Base-by-base conservation (phyloP, 2,888 invertebrate species). In the Hyppa rectilinea region DNA sequence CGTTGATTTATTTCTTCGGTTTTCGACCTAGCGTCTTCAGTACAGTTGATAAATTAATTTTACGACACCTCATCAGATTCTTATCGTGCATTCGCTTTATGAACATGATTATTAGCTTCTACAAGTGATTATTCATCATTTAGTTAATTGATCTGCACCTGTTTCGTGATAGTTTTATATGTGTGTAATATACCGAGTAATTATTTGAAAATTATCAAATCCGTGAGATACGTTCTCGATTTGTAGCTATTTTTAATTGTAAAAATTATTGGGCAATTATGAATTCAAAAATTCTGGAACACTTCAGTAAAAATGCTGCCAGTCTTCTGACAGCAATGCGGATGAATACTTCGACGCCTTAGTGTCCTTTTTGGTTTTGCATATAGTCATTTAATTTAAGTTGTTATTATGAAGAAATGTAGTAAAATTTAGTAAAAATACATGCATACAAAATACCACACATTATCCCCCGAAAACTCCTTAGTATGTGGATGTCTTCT, bases 61-160 rank as follows among this genome's bases (percentile, higher is more conserved):
- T 72, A 79, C 26, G 36, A 47, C 53, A 38, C 40, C n/a, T 59
- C 40, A 77, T 62, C 63, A 59, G 55, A 52, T 77, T 66, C 23
- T 65, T 55, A 65, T 53, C 50, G 10, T 10, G 38, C 12, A 50
- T 55, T 71, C 20, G 34, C 14, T 56, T 50, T 63, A 49, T 38
- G 10, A 61, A 31, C n/a, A 50, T 49, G 45, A 72, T 78, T 50
- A 75, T 60, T 50, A 63, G n/a, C 12, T 56, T 50, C 40, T 59
- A 31, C 12, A 43, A n/a, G 9, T 56, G 10, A 59, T 47, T 52
- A 73, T 65, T 59, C 23, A 43, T 76, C n/a, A 58, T 58, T 76
- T 31, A 17, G 12, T 36, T 38, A 55, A 43, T 71, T 65, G n/a
- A 29, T 58, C 17, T 40, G 40, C 29, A 65, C 64, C 50, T 45